phyloP scores from a whole-genome alignment of 2,888 invertebrate species.

The Rapana venosa region DNA sequence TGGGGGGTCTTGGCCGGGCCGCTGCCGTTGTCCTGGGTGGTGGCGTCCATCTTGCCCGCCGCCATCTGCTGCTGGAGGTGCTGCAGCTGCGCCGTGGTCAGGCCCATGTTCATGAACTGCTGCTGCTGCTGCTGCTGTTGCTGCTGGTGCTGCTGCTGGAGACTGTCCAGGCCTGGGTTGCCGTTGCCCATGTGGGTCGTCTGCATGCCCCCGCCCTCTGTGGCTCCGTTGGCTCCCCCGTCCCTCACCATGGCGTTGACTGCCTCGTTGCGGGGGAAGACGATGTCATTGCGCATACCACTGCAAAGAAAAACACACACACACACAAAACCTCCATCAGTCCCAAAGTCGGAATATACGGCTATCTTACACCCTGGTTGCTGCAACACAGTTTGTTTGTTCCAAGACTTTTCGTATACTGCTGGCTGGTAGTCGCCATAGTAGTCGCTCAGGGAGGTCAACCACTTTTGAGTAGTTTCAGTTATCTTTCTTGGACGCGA shows the following conservation, averaged over 20 bases:
- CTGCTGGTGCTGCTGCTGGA: conserved; percentile 20
- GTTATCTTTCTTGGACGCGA: no score
- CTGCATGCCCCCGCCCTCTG: conserved; percentile 41
- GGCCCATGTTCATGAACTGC: conserved; percentile 45
- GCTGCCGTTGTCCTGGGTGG: conserved; percentile 33
- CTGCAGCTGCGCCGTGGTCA: conserved; percentile 42
- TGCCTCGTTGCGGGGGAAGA: conserved; percentile 43
- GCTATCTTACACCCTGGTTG: no score
- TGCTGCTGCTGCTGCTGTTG: conserved; percentile 28
- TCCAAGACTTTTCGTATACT: no score
- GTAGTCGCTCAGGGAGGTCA: no score
- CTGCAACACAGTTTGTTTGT: no score
- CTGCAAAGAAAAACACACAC: not conserved
- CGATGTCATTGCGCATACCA: conserved; percentile 48
- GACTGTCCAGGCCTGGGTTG: conserved; percentile 39
- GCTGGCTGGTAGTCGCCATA: no score
- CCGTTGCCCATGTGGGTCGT: conserved; percentile 47
- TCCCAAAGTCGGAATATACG: no score
- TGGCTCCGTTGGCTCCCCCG: conserved; percentile 24
- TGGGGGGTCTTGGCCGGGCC: conserved; percentile 26
- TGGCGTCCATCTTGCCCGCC: conserved; percentile 16
- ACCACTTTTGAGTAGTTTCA: no score
- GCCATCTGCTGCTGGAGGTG: conserved; percentile 40
- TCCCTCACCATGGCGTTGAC: conserved; percentile 46
- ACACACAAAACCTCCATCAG: no score